These are phyloP conservation scores for Sylvilagus bachmani DNA, from an alignment of 2,113 vertebrate genomes.

Conservation along the genomic window DNA sequence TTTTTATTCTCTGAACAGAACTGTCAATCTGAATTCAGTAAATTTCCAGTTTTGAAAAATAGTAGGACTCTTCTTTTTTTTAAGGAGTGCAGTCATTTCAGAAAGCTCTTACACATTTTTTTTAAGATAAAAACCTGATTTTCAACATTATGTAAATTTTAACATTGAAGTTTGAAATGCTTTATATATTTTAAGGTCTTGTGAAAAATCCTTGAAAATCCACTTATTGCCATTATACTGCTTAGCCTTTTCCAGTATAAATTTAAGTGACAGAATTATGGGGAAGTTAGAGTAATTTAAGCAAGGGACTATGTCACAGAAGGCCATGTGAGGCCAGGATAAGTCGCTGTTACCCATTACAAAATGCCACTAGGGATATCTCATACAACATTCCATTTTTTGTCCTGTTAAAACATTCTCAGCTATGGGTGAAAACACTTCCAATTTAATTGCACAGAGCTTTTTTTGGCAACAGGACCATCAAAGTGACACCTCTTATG, in stretches of 20 bases:
- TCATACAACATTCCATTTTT: slow-evolving; percentile 41
- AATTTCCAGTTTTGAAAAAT: slow-evolving; percentile 60
- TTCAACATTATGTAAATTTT: slow-evolving; percentile 52
- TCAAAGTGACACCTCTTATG: background rate
- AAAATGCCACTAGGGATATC: slow-evolving; percentile 22
- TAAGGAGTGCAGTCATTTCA: background rate
- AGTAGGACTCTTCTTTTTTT: background rate
- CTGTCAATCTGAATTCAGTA: slow-evolving; percentile 47
- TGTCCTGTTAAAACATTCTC: slow-evolving; percentile 58
- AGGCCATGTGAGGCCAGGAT: slow-evolving; percentile 1
- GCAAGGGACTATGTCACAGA: background rate
- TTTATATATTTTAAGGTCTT: slow-evolving; percentile 14
- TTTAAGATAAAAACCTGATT: background rate
- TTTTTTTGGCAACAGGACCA: slow-evolving; percentile 16
- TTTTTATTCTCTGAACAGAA: slow-evolving; percentile 66
- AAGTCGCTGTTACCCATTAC: slow-evolving; percentile 22
- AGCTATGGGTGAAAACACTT: slow-evolving; percentile 52
- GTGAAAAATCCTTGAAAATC: slow-evolving; percentile 32
- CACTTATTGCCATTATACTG: background rate
- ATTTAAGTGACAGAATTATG: slow-evolving; percentile 40
- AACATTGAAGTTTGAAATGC: slow-evolving; percentile 12
- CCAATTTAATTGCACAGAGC: slow-evolving; percentile 6
- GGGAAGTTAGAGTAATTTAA: slow-evolving; percentile 28
- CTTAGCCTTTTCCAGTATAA: slow-evolving; percentile 53
- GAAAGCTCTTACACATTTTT: slow-evolving; percentile 11